Conservation (phyloP, 2,113 vertebrate species). For the Dromas ardeola region DNA sequence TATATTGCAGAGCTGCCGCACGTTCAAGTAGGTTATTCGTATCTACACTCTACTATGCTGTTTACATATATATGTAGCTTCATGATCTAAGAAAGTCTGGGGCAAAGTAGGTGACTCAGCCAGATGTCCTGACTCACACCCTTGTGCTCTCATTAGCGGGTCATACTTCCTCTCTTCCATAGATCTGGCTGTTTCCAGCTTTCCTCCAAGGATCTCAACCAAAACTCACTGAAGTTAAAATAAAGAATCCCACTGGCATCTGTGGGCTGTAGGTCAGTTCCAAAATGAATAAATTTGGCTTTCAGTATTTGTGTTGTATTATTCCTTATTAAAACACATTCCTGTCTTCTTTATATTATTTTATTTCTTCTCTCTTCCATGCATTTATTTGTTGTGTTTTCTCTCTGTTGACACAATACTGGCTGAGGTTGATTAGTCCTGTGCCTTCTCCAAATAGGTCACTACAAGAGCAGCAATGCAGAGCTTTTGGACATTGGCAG, state of each 20-base stretch:
- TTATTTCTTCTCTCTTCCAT: neutral
- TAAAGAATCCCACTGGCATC: neutral
- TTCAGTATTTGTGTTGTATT: neutral
- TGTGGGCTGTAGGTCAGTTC: neutral
- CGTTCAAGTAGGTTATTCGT: neutral
- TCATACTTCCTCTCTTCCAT: neutral
- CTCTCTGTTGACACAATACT: neutral
- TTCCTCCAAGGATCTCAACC: neutral
- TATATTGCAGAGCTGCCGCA: neutral
- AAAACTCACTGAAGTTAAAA: neutral
- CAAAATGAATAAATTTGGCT: neutral
- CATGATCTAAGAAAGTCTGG: neutral
- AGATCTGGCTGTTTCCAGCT: neutral
- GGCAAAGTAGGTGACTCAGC: neutral
- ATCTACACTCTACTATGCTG: neutral
- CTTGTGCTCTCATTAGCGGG: neutral
- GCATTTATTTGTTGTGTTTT: neutral
- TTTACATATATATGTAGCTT: neutral
- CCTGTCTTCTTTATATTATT: rapidly evolving
- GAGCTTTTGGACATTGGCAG: neutral
- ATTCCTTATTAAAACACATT: neutral
- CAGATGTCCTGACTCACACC: neutral
- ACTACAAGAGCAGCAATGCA: neutral
- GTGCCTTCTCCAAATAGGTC: neutral
- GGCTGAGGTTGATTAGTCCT: neutral